phyloP scores from a whole-genome alignment of 2,113 vertebrate species.

The Forbesichthys agassizii region DNA sequence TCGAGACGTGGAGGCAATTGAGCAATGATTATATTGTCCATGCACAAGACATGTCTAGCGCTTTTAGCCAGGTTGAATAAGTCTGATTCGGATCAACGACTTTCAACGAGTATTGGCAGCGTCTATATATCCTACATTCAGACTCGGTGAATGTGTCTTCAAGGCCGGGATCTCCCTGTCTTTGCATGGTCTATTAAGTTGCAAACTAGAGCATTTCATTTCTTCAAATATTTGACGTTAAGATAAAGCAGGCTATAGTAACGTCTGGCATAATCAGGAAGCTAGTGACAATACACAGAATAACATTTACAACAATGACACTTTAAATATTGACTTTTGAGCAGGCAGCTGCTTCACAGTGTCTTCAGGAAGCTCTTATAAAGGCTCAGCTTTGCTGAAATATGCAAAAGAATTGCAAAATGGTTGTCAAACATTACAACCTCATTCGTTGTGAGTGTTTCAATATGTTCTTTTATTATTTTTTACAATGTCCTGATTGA shows the following conservation, averaged over 20 bases:
- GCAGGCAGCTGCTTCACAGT: slow-evolving; percentile 15
- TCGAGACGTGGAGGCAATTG: slow-evolving; percentile 30
- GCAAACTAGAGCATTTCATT: slow-evolving; percentile 62
- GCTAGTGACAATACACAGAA: slow-evolving; percentile 44
- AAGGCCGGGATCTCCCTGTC: slow-evolving; percentile 30
- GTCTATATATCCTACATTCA: slow-evolving; percentile 12
- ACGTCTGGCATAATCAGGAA: slow-evolving; percentile 51
- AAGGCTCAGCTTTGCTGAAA: slow-evolving; percentile 16
- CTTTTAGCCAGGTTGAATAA: slow-evolving; percentile 7
- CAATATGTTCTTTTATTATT: not conserved
- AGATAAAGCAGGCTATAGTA: slow-evolving; percentile 49
- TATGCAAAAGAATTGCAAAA: slow-evolving; percentile 15
- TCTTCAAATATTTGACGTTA: slow-evolving; percentile 73
- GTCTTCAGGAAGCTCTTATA: slow-evolving; percentile 22
- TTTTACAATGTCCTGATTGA: too few species aligned
- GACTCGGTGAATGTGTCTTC: slow-evolving; percentile 7
- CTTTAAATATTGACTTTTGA: slow-evolving; percentile 67
- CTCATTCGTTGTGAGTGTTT: not conserved
- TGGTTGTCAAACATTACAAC: not conserved
- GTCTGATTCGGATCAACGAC: slow-evolving; percentile 25
- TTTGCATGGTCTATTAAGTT: slow-evolving; percentile 53
- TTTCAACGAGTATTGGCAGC: slow-evolving; percentile 55
- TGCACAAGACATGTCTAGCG: slow-evolving; percentile 47
- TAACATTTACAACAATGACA: slow-evolving; percentile 55
- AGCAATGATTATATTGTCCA: slow-evolving; percentile 33